Conservation (phyloP, 1,140 invertebrate genomes). For the Drosophila prosaltans region DNA sequence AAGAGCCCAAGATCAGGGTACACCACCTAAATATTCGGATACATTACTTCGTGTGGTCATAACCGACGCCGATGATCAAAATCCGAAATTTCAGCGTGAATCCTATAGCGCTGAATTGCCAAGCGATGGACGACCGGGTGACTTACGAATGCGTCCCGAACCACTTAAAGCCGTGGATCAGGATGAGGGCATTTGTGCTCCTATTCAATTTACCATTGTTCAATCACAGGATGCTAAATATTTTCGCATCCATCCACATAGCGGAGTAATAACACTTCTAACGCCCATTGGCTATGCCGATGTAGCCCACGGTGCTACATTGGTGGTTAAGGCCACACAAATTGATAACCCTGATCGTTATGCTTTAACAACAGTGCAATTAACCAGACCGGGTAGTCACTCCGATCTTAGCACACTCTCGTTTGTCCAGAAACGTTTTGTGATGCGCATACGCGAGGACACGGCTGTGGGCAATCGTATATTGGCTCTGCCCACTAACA, state of each 20-base stretch:
- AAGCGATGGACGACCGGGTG: conserved; percentile 75
- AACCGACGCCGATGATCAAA: conserved; percentile 96
- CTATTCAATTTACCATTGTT: conserved; percentile 87
- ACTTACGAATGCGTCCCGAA: conserved; percentile 85
- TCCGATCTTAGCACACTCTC: conserved; percentile 83
- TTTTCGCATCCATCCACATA: conserved; percentile 85
- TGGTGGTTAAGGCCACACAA: conserved; percentile 92
- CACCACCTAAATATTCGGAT: conserved; percentile 89
- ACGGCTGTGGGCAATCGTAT: conserved; percentile 89
- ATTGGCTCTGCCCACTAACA: conserved; percentile 86
- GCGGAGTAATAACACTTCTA: conserved; percentile 86
- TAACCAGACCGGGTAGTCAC: conserved; percentile 83
- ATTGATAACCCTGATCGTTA: conserved; percentile 94
- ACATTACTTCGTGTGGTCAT: conserved; percentile 91
- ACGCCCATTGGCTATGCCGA: conserved; percentile 86
- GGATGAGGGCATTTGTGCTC: conserved; percentile 88
- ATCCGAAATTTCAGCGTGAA: conserved; percentile 91
- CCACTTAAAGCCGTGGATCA: conserved; percentile 88
- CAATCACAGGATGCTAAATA: conserved; percentile 83
- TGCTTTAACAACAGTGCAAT: conserved; percentile 91
- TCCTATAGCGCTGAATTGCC: conserved; percentile 90
- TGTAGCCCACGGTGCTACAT: conserved; percentile 86
- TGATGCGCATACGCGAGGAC: conserved; percentile 90
- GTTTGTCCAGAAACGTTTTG: conserved; percentile 90
- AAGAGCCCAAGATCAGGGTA: conserved; percentile 93